Evolutionary conservation across 2,888 invertebrate genomes (phyloP).

Genomic region (Ormyrus labotus): DNA sequence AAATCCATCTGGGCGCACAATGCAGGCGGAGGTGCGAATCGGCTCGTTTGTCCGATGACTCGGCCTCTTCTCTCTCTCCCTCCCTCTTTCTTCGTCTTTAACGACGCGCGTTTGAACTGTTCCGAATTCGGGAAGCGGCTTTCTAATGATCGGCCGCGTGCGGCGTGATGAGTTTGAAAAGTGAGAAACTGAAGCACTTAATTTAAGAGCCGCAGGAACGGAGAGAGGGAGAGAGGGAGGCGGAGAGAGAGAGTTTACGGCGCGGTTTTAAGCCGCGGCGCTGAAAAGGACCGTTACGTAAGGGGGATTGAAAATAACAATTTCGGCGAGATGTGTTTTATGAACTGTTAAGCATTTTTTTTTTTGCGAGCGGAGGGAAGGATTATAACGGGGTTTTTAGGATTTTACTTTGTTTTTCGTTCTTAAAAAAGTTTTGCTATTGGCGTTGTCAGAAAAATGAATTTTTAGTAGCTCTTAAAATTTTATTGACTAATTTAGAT

Average conservation of each 20-base stretch:
- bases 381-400: no score
- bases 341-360: no score
- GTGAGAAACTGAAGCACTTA: constrained; percentile 51
- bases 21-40: constrained; percentile 67
- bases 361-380: no score
- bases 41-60: constrained; percentile 72
- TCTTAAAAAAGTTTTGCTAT: no score
- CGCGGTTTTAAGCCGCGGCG: neutral
- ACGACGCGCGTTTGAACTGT: constrained; percentile 53
- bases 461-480: no score
- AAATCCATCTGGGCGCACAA: no score
- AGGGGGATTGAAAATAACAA: constrained; percentile 12
- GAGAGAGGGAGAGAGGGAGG: neutral
- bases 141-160: constrained; percentile 39
- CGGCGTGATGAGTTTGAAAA: constrained; percentile 19
- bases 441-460: no score
- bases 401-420: no score
- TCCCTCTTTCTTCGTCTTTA: constrained; percentile 10
- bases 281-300: constrained; percentile 32
- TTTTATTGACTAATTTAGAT: no score
- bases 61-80: constrained; percentile 61
- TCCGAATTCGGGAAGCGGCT: constrained; percentile 48
- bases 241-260: neutral
- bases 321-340: neutral
- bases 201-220: constrained; percentile 16